These are phyloP conservation scores for Lacerta bilineata DNA, from an alignment of 2,797 vertebrate genomes.

Conservation along the genomic window DNA sequence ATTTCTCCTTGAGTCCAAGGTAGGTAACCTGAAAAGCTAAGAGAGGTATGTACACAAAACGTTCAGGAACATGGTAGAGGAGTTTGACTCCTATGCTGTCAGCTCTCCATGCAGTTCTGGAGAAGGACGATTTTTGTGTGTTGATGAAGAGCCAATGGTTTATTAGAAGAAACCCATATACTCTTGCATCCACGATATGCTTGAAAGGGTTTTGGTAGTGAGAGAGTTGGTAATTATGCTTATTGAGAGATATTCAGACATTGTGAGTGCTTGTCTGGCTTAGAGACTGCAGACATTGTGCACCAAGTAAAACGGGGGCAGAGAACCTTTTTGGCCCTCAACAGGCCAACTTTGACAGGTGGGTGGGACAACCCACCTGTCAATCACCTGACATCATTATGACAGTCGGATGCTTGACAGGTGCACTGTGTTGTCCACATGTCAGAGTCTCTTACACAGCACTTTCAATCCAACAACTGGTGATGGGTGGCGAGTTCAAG, in stretches of 20 bases:
- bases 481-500: no score
- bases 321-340: no score
- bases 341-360: no score
- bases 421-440: no score
- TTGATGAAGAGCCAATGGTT: neutral
- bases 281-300: neutral
- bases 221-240: neutral
- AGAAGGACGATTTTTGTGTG: neutral
- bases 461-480: neutral
- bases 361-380: no score
- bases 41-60: neutral
- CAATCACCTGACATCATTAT: no score
- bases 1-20: neutral
- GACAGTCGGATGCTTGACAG: no score
- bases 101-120: neutral
- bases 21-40: neutral
- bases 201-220: neutral
- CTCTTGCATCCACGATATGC: neutral
- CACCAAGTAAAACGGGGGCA: neutral
- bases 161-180: neutral
- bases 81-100: neutral
- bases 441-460: no score
- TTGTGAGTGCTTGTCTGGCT: neutral
- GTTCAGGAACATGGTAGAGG: neutral
- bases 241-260: neutral